Base-by-base conservation (phyloP, 1,140 invertebrate species). In the Philopotamus ludificatus region DNA sequence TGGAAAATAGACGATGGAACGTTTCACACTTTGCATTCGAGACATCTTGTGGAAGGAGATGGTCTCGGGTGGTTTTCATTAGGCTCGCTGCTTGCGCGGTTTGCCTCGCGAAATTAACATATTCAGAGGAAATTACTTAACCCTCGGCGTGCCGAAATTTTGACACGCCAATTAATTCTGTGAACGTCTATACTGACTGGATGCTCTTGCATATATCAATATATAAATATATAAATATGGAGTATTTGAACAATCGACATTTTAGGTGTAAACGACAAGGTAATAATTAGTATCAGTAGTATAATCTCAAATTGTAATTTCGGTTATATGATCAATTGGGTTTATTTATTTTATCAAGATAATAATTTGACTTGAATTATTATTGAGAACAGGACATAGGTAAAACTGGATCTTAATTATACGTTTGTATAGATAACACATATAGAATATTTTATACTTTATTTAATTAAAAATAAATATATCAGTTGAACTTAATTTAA, bases 1-100 rank as follows among this genome's bases (percentile, higher is more conserved):
- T n/a, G n/a, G n/a, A n/a, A n/a, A n/a, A n/a, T n/a, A n/a, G n/a
- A n/a, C n/a, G n/a, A n/a, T n/a, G n/a, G n/a, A n/a, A n/a, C n/a
- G 44, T 16, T 47, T 47, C 44, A 16, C 44, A 47, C 44, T 47
- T 47, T 47, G 44, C 18, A 47, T 47, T 47, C 44, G 44, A 47
- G 44, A 47, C 44, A 47, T 47, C 44, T 47, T 47, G 44, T 8
- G 18, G 44, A 20, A 8, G 10, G 44, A 47, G 44, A 47, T 47
- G 44, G 44, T 47, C 10, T 47, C 44, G 44, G 44, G 44, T 47
- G 44, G 44, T 47, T 47, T 47, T 47, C 44, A 47, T 47, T 47
- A 47, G 44, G 44, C 44, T 20, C 44, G 44, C 4, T 15, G 44
- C 44, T 20, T 12, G 18, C 44, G 44, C 44, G 44, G 44, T 47